Evolutionary conservation across 2,888 invertebrate species (phyloP), one percentile per base, ranked within the genome.

Genomic region (Pyrochroa serraticornis): DNA sequence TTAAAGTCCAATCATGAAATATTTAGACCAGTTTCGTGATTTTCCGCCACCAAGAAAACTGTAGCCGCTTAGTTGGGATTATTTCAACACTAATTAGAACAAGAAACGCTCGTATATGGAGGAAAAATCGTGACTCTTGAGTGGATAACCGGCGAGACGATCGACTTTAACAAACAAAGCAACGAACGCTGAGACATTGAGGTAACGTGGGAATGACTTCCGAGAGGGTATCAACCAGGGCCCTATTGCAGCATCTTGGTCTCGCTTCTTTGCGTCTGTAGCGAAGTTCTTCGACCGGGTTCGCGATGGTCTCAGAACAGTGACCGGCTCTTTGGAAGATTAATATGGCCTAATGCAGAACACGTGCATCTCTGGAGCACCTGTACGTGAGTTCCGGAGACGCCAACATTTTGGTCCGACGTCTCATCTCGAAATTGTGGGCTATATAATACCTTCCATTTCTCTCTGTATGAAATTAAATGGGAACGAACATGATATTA

Each of bases 391-490:
- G 49, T 33, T 44, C 44, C 49, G 38, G 54, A 50, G 48, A 57
- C 46, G 46, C 12, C 35, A 50, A 37, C 58, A 22, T 43, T 51
- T 49, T 32, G 43, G 44, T 30, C 45, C 46, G 47, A 43, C 53
- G 22, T 58, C 41, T 51, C 51, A 47, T 51, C 59, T 60, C 12
- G 41, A 53, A 57, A 49, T 60, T 59, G 56, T 53, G 38, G 46
- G 49, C 48, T 44, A 59, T 56, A 50, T 51, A 62, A 58, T 58
- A 54, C 54, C 54, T 43, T 7, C 33, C 47, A 14, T 45, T 45
- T 41, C 39, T 48, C 56, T 59, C 50, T 53, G 44, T 46, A 54
- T 54, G 58, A 57, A 62, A 62, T 62, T 63, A 63, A 63, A 63
- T 58, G 63, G 36, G 43, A 53, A 41, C 34, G 45, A 56, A 62